Evolutionary conservation across 92 coral and sea anemone genomes (phyloP), one percentile per base, ranked within the genome.

Genomic region (Porites evermanni): DNA sequence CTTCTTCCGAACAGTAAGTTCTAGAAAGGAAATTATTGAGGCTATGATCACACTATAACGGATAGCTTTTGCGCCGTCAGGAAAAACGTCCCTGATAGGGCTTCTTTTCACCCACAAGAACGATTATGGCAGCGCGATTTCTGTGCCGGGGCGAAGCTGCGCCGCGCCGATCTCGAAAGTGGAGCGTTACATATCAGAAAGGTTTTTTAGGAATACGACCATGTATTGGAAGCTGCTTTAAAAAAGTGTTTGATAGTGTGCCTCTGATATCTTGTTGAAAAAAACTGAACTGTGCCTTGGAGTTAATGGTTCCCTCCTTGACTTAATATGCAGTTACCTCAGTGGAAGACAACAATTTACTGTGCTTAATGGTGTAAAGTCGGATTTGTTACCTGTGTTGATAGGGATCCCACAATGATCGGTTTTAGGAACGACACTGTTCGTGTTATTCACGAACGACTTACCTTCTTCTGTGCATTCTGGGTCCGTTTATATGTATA

Each of bases 341-440:
- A 75, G 53, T 52, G 19, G 66, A 13, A 75, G 79, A 75, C 26
- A 24, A 64, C 85, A 29, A 80, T 50, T 64, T 47, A 80, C 75
- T 12, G 85, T 80, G 75, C 52, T 80, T 53, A 67, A 80, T 20
- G 85, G 75, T 32, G 60, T 29, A 65, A 67, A 66, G 68, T 80
- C 85, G 75, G 75, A 29, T 3, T 29, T 29, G 32, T 29, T 29
- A 29, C 32, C 32, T 29, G 32, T 29, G 32, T 29, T 3, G 32
- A 21, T 32, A 66, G 60, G 11, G 12, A 80, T 52, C 79, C 20
- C 56, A 66, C 12, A 19, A 56, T 11, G 12, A 12, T 14, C 79
- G 23, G 85, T 80, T 47, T 51, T 80, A 53, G 85, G 85, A 47
- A 52, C 85, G 68, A 63, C 85, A 21, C 79, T 80, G 59, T 63